These are phyloP conservation scores for Xylocampa areola DNA, from an alignment of 2,888 invertebrate species.

Conservation along the genomic window DNA sequence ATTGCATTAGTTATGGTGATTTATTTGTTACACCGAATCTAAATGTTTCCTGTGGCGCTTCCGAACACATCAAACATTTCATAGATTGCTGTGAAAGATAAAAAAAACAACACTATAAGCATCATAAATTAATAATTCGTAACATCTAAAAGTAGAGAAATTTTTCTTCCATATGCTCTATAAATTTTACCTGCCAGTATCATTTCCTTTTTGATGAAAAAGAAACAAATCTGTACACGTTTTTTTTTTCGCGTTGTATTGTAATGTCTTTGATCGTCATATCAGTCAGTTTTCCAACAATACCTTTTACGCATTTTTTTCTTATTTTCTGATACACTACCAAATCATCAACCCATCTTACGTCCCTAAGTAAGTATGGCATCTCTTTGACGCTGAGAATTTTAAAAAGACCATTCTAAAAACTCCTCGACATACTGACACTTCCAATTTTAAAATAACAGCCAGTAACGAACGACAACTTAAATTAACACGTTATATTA, in stretches of 20 bases:
- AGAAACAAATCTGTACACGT: background rate
- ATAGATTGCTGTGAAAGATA: too few relatives aligned
- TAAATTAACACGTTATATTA: slow-evolving; percentile 8
- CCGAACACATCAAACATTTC: too few relatives aligned
- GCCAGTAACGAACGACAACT: background rate
- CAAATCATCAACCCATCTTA: too few relatives aligned
- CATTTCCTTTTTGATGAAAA: slow-evolving; percentile 9
- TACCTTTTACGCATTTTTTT: too few relatives aligned
- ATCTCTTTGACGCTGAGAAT: too few relatives aligned
- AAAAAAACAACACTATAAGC: too few relatives aligned
- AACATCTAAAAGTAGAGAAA: slow-evolving; percentile 13
- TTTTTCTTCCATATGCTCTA: slow-evolving; percentile 1
- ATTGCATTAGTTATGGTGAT: too few relatives aligned
- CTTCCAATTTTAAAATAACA: background rate
- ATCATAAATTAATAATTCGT: too few relatives aligned
- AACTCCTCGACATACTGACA: background rate
- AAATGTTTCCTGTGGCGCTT: too few relatives aligned
- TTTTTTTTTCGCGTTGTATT: background rate
- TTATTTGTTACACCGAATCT: too few relatives aligned
- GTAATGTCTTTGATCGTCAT: background rate
- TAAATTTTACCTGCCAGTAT: slow-evolving; percentile 12
- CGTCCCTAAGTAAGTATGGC: too few relatives aligned
- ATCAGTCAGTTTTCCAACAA: background rate
- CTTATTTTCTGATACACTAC: too few relatives aligned
- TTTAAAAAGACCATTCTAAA: background rate